Evolutionary conservation across 2,888 invertebrate species (phyloP).

Genomic region (Syritta pipiens): DNA sequence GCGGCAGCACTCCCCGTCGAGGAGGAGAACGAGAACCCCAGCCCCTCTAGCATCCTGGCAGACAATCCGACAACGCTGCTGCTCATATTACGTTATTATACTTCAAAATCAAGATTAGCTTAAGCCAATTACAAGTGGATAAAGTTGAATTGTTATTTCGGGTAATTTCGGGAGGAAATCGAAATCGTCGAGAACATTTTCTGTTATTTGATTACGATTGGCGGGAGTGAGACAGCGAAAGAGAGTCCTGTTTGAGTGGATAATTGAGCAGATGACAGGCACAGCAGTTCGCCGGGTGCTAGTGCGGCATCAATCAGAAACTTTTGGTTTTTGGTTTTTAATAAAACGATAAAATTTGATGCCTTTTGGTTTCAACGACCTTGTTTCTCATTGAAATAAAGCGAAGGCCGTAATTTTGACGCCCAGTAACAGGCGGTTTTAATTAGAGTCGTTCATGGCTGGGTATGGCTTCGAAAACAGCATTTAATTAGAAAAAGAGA

Average conservation of each 20-base stretch:
- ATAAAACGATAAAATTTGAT: no score
- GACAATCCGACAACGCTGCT: slow-evolving; percentile 59
- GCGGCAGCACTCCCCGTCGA: background rate
- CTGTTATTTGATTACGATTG: slow-evolving; percentile 66
- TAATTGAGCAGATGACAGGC: slow-evolving; percentile 61
- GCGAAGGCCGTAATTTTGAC: no score
- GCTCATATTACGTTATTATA: slow-evolving; percentile 69
- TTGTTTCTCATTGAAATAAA: no score
- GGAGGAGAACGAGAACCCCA: background rate
- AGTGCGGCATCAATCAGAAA: background rate
- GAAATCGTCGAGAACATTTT: slow-evolving; percentile 59
- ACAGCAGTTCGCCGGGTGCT: background rate
- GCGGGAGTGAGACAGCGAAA: slow-evolving; percentile 49
- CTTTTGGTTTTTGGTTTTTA: background rate
- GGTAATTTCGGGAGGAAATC: slow-evolving; percentile 66
- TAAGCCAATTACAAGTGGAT: slow-evolving; percentile 69
- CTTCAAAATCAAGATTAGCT: slow-evolving; percentile 69
- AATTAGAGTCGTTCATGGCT: no score
- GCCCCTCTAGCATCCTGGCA: slow-evolving; percentile 5
- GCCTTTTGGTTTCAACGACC: no score
- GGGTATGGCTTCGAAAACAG: no score
- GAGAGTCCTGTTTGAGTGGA: slow-evolving; percentile 57
- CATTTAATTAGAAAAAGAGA: no score
- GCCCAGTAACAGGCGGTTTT: no score
- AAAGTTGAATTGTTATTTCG: slow-evolving; percentile 69